These are phyloP conservation scores for Agonum fuliginosum DNA, from an alignment of 2,888 invertebrate species.

Conservation along the genomic window DNA sequence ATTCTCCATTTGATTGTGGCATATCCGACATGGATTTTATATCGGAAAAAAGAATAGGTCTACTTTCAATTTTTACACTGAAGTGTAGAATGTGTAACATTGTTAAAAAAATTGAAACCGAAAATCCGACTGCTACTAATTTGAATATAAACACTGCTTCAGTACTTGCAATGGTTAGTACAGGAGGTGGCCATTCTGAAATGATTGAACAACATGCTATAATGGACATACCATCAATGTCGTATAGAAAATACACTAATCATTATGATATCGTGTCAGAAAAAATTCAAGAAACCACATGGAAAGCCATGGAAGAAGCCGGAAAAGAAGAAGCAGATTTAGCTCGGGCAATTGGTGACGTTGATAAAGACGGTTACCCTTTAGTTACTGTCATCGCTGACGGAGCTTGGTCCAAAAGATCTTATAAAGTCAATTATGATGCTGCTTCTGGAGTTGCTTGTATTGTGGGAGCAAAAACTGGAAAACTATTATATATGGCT, in stretches of 20 bases:
- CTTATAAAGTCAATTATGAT: slow-evolving; percentile 19
- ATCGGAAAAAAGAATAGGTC: slow-evolving; percentile 6
- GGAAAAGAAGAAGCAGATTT: slow-evolving; percentile 39
- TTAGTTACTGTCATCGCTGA: slow-evolving; percentile 27
- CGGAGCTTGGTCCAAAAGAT: slow-evolving; percentile 19
- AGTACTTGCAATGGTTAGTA: slow-evolving; percentile 30
- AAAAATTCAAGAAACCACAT: slow-evolving; percentile 24
- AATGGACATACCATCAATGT: slow-evolving; percentile 28
- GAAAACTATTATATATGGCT: slow-evolving; percentile 21
- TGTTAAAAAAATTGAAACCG: slow-evolving; percentile 5
- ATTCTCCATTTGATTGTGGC: slow-evolving; percentile 9
- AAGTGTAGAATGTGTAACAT: slow-evolving; percentile 15
- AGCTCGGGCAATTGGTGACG: slow-evolving; percentile 35
- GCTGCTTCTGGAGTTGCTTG: slow-evolving; percentile 29
- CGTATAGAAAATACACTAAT: slow-evolving; percentile 32
- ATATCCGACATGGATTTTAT: slow-evolving; percentile 22
- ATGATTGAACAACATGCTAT: slow-evolving; percentile 32
- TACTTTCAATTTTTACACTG: background rate
- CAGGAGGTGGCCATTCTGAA: slow-evolving; percentile 35
- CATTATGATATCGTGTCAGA: slow-evolving; percentile 26
- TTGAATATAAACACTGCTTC: slow-evolving; percentile 31
- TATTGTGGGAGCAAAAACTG: slow-evolving; percentile 37
- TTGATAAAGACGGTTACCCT: slow-evolving; percentile 19
- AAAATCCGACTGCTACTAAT: slow-evolving; percentile 4
- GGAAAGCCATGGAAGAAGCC: slow-evolving; percentile 50